phyloP scores from a whole-genome alignment of 2,888 invertebrate genomes.

The Drosophila mayaguana region DNA sequence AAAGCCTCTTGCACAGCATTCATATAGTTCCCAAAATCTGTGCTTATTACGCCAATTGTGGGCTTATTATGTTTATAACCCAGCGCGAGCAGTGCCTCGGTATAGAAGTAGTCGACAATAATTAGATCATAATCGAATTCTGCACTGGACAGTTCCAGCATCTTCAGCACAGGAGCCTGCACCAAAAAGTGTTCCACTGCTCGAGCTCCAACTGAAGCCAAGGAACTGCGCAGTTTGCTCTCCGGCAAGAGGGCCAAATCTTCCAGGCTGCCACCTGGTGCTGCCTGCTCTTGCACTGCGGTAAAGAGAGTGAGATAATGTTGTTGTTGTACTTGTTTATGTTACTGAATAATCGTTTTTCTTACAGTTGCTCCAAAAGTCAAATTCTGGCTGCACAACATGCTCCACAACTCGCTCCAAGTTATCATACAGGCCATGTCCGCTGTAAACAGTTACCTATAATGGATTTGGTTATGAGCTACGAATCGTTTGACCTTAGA shows the following conservation, averaged over 20 bases:
- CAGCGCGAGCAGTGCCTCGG: conserved; percentile 84
- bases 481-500: neutral
- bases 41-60: conserved; percentile 83
- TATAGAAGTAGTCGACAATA: conserved; percentile 85
- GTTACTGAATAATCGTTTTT: neutral
- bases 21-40: conserved; percentile 85
- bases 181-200: conserved; percentile 80
- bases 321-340: neutral
- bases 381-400: conserved; percentile 78
- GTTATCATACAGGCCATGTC: conserved; percentile 82
- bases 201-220: conserved; percentile 74
- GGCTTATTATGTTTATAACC: conserved; percentile 84
- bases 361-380: conserved; percentile 83
- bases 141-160: conserved; percentile 76
- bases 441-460: conserved; percentile 82
- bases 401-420: conserved; percentile 81
- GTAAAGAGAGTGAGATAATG: neutral
- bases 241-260: conserved; percentile 58
- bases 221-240: conserved; percentile 67
- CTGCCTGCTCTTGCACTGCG: conserved; percentile 68
- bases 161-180: conserved; percentile 57
- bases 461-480: neutral
- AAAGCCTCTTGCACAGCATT: conserved; percentile 85
- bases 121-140: conserved; percentile 85
- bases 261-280: conserved; percentile 56